Base-by-base conservation (phyloP, 2,113 vertebrate genomes). In the Puffinus mauretanicus region DNA sequence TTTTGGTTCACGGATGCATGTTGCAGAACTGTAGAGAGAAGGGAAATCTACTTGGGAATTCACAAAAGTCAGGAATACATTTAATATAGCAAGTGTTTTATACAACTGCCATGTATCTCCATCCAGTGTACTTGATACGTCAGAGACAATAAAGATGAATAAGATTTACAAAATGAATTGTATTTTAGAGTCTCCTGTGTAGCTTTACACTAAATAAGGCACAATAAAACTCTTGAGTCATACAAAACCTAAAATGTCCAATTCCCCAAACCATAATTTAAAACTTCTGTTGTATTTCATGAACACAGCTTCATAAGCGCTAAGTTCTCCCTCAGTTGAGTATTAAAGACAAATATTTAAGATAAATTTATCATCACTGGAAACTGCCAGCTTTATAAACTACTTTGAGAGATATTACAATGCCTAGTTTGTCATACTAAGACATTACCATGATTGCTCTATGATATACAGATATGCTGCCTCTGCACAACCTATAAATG, bases 401-500 rank as follows among this genome's bases (percentile, higher is more conserved):
- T 79, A 57, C 65, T 25, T 46, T 82, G 30, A 93, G 78, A 91
- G 38, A 52, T 76, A 83, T 18, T 46, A 78, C 60, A 93, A 67
- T 26, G 79, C 67, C 64, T 61, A 30, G 46, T 82, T 86, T 76
- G 76, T 70, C 76, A 80, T 24, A 62, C 71, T 54, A 66, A 51
- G 34, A 44, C 30, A 42, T 78, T 40, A 91, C 61, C 61, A 16
- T 40, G 46, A 60, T 32, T 51, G 42, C 64, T 94, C 83, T 21
- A 10, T 20, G 42, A 66, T 44, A 75, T 7, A 89, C 51, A 92
- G 85, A 90, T 67, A 38, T 7, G 71, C 66, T 64, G 91, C 67
- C 96, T 96, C 93, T 95, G 85, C 83, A 95, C 94, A 82, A 91
- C 78, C 94, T 93, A 32, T 18, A 88, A 81, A 58, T 92, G 93